Percentiles rank a stretch among this genome's conserved stretches.
Conservation (phyloP, 2,113 vertebrate genomes). For the Tupaia chinensis region DNA sequence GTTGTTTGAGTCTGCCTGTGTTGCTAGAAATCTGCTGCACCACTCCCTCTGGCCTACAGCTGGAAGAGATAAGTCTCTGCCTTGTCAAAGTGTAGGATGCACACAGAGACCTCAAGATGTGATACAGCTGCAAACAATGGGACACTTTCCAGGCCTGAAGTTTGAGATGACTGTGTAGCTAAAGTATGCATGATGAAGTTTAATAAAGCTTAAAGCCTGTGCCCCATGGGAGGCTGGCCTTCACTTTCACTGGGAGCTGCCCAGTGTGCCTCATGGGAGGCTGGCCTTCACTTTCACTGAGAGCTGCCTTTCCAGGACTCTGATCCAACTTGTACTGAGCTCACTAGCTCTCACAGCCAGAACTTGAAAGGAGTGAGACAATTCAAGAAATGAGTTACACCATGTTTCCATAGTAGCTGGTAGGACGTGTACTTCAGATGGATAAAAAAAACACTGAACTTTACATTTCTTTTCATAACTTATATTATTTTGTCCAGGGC, state of each 20-base stretch:
- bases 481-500: constrained; percentile 52
- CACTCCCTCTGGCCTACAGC: constrained; percentile 68
- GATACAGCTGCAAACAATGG: constrained; percentile 55
- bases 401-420: constrained; percentile 66
- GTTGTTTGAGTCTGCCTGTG: constrained; percentile 48
- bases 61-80: constrained; percentile 66
- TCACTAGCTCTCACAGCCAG: constrained; percentile 29
- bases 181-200: constrained; percentile 43
- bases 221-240: background rate
- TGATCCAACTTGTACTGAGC: constrained; percentile 54
- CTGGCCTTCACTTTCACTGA: background rate
- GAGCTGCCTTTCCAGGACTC: constrained; percentile 57
- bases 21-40: constrained; percentile 64
- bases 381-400: background rate
- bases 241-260: background rate
- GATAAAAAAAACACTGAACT: constrained; percentile 67
- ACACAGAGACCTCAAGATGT: constrained; percentile 59
- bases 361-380: background rate
- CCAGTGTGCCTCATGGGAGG: background rate
- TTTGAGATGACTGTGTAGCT: constrained; percentile 42
- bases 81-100: constrained; percentile 58
- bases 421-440: constrained; percentile 58
- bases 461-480: constrained; percentile 45
- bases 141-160: constrained; percentile 15
- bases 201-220: background rate